Conservation (phyloP, 92 coral and sea anemone genomes). For the Blastomussa wellsi region DNA sequence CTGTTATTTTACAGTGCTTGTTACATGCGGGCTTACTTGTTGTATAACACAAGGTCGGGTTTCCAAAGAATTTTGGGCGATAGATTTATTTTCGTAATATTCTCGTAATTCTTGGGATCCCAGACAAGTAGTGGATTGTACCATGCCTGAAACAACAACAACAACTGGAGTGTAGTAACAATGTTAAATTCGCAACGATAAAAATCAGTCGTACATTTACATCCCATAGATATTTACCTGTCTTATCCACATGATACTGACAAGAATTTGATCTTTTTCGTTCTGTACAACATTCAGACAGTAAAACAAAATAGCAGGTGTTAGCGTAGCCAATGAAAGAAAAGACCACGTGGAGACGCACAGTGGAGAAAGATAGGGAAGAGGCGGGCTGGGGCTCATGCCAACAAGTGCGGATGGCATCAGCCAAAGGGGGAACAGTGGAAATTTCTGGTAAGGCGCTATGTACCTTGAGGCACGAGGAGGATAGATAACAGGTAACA, state of each 20-base stretch:
- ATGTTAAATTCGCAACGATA: too few species aligned
- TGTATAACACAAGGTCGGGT: conserved; percentile 24
- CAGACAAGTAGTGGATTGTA: conserved; percentile 18
- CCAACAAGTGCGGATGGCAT: too few species aligned
- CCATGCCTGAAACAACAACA: conserved; percentile 20
- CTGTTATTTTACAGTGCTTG: not conserved
- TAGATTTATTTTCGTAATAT: conserved; percentile 19
- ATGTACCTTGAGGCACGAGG: too few species aligned
- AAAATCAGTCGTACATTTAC: too few species aligned
- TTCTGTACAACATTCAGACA: conserved; percentile 21
- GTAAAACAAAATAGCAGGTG: not conserved
- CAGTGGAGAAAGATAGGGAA: too few species aligned
- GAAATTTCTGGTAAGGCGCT: too few species aligned
- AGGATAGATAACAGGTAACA: too few species aligned
- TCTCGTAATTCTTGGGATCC: conserved; percentile 13
- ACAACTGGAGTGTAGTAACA: too few species aligned
- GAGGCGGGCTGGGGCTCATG: too few species aligned
- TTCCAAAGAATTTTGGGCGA: conserved; percentile 6
- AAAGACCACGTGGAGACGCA: too few species aligned
- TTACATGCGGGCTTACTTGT: conserved; percentile 17
- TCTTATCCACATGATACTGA: conserved; percentile 65
- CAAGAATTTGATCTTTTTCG: conserved; percentile 66
- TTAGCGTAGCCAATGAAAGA: too few species aligned
- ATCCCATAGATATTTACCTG: conserved; percentile 42
- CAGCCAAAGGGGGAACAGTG: too few species aligned